phyloP scores from a whole-genome alignment of 2,113 vertebrate genomes.

The Heptranchias perlo region DNA sequence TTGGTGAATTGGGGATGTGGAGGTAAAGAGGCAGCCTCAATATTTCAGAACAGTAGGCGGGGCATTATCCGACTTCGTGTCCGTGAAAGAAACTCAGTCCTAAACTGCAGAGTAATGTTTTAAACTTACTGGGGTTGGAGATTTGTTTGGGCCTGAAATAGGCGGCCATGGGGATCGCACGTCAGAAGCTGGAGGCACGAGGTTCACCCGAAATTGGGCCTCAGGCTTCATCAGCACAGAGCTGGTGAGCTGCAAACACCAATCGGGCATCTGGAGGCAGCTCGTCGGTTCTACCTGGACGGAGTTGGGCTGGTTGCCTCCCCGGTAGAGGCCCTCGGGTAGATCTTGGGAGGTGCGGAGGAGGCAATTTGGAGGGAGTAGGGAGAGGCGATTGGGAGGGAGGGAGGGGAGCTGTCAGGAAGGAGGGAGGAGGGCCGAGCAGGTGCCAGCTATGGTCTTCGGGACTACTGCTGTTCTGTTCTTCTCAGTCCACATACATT shows the following conservation, averaged over 20 bases:
- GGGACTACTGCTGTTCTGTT: neutral
- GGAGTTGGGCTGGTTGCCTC: neutral
- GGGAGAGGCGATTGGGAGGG: neutral
- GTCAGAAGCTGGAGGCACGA: neutral
- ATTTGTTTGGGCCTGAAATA: neutral
- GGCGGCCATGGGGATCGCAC: neutral
- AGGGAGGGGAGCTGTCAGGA: no score
- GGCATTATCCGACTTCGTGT: no score
- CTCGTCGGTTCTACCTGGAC: neutral
- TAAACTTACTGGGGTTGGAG: neutral
- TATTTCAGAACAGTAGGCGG: neutral
- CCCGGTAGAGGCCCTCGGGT: no score
- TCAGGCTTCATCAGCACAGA: neutral
- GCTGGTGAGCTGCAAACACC: neutral
- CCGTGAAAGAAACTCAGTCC: neutral
- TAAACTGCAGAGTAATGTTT: neutral
- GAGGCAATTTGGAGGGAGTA: neutral
- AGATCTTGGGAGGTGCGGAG: neutral
- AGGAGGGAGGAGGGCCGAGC: neutral
- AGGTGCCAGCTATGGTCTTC: neutral
- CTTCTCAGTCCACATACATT: neutral
- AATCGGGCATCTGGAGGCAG: neutral
- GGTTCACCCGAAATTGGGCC: neutral
- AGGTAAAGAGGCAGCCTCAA: neutral
- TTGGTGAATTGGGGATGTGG: neutral